Evolutionary conservation across 1,140 invertebrate genomes (phyloP).

Genomic region (Meteorus sp.): DNA sequence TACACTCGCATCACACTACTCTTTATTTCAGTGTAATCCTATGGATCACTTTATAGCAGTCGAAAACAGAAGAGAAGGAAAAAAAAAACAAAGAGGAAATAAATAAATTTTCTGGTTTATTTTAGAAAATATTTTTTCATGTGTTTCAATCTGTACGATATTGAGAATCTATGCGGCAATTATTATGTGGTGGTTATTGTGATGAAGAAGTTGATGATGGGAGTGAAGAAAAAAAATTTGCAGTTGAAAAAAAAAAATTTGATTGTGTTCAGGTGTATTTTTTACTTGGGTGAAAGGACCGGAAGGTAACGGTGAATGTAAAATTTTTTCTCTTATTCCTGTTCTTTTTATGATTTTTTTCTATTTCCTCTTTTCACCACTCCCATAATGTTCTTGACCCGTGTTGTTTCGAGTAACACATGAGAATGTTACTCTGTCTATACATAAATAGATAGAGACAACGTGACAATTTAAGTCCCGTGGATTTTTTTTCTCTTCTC

Average conservation of each 20-base stretch:
- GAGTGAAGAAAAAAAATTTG: neutral
- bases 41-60: neutral
- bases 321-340: too few species aligned
- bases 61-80: neutral
- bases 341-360: too few species aligned
- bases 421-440: constrained; percentile 1
- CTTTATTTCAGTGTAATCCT: neutral
- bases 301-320: constrained; percentile 26
- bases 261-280: constrained; percentile 11
- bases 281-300: constrained; percentile 24
- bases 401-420: constrained; percentile 17
- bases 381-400: constrained; percentile 24
- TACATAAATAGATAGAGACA: too few species aligned
- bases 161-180: too few species aligned
- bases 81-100: too few species aligned
- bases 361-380: constrained; percentile 23
- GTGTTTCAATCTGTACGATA: neutral
- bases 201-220: too few species aligned
- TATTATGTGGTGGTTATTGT: too few species aligned
- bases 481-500: neutral
- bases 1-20: constrained; percentile 1
- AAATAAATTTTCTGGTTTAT: too few species aligned
- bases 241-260: constrained; percentile 21
- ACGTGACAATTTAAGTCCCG: too few species aligned
- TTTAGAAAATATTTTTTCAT: neutral